Evolutionary conservation across 1,140 invertebrate species (phyloP).

Genomic region (Drosophila guanche): DNA sequence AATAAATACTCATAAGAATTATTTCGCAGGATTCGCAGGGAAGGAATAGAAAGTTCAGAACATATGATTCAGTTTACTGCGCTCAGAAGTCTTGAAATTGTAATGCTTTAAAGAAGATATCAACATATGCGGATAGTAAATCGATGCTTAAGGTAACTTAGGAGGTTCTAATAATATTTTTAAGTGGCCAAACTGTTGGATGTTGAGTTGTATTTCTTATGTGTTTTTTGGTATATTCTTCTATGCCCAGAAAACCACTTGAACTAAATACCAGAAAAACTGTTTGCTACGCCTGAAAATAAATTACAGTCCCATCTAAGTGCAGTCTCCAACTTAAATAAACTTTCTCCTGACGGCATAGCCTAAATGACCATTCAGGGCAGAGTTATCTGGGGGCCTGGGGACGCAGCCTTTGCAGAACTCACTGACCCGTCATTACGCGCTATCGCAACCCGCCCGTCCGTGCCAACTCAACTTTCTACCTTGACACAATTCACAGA

Average conservation of each 20-base stretch:
- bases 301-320: constrained; percentile 12
- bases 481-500: constrained; percentile 76
- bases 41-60: too few species aligned
- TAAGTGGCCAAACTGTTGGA: too few species aligned
- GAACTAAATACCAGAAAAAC: too few species aligned
- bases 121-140: too few species aligned
- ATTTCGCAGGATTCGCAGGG: too few species aligned
- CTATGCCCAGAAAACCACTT: too few species aligned
- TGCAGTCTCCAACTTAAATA: constrained; percentile 20
- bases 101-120: not conserved
- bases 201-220: too few species aligned
- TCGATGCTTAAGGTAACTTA: too few species aligned
- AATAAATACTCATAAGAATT: not conserved
- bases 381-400: constrained; percentile 17
- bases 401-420: constrained; percentile 24
- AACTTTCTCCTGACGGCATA: constrained; percentile 31
- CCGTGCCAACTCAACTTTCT: constrained; percentile 32
- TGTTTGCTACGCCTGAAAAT: not conserved
- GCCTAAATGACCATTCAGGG: constrained; percentile 47
- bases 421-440: constrained; percentile 43
- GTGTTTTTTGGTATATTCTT: too few species aligned
- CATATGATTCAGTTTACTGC: too few species aligned
- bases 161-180: too few species aligned
- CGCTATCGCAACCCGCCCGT: constrained; percentile 36
- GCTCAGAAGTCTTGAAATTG: constrained; percentile 7